Conservation (phyloP, 2,888 invertebrate species). For the Copidosoma aretas region DNA sequence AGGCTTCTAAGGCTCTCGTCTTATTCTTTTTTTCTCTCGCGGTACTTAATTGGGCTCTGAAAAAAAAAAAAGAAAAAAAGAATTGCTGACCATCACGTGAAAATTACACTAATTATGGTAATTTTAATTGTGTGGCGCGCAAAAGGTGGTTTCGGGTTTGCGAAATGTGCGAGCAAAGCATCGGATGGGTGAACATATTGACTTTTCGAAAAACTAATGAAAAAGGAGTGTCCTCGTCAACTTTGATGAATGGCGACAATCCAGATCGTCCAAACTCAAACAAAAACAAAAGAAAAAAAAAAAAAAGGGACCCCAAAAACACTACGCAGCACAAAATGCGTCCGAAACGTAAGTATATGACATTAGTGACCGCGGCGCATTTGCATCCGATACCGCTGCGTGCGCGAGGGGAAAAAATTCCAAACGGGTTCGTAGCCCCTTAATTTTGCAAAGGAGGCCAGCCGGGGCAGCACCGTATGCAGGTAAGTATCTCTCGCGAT, state of each 20-base stretch:
- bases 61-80: not conserved
- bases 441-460: not conserved
- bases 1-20: not conserved
- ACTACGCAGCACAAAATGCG: not conserved
- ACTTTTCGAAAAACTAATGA: too few species aligned
- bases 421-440: slow-evolving; percentile 21
- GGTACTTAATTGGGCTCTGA: slow-evolving; percentile 1
- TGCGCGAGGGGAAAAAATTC: slow-evolving; percentile 27
- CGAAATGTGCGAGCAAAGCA: too few species aligned
- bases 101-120: slow-evolving; percentile 12
- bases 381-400: too few species aligned
- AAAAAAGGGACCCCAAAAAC: not conserved
- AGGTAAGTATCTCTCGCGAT: not conserved
- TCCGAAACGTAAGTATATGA: not conserved
- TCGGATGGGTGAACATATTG: too few species aligned
- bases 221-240: too few species aligned
- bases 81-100: not conserved
- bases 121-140: too few species aligned
- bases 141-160: too few species aligned
- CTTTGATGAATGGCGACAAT: too few species aligned
- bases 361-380: not conserved
- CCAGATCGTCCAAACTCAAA: too few species aligned
- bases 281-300: not conserved
- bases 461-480: too few species aligned
- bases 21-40: not conserved